Conservation (phyloP, 92 coral and sea anemone species). For the Zoanthus gigantus region DNA sequence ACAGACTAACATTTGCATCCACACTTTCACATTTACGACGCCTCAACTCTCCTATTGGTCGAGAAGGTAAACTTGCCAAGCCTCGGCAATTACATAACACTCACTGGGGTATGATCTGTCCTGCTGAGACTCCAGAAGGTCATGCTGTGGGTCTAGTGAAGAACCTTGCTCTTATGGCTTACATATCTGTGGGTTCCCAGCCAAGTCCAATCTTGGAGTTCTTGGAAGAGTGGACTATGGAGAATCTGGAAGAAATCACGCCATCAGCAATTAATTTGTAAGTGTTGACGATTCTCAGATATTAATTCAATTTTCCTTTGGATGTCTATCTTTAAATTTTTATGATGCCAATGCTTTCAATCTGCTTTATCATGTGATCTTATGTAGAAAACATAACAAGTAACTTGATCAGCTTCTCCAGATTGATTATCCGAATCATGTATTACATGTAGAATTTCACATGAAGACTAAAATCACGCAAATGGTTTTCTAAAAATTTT, state of each 20-base stretch:
- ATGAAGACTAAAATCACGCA: too few species aligned
- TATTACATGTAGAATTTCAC: too few species aligned
- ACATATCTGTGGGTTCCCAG: conserved; percentile 98
- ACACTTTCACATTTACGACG: conserved; percentile 96
- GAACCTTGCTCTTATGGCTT: conserved; percentile 98
- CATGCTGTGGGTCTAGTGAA: conserved; percentile 99
- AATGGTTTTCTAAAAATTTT: too few species aligned
- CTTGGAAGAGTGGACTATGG: conserved; percentile 99
- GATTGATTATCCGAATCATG: too few species aligned
- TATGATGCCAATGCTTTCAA: neutral
- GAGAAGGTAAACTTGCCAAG: conserved; percentile 98
- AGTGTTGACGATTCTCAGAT: conserved; percentile 12
- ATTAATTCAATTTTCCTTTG: too few species aligned
- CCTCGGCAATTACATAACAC: conserved; percentile 99
- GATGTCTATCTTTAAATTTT: neutral
- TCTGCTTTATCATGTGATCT: too few species aligned
- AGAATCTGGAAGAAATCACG: conserved; percentile 96
- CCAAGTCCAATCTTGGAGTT: conserved; percentile 99
- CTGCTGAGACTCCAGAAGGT: conserved; percentile 99
- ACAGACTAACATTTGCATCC: conserved; percentile 96
- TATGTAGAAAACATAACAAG: too few species aligned
- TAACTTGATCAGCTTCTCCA: too few species aligned
- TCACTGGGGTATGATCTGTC: conserved; percentile 99
- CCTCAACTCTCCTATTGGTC: conserved; percentile 98
- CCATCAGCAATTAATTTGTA: conserved; percentile 97